These are phyloP conservation scores for Toxotes chatareus DNA, from an alignment of 2,113 vertebrate genomes.

Conservation along the genomic window DNA sequence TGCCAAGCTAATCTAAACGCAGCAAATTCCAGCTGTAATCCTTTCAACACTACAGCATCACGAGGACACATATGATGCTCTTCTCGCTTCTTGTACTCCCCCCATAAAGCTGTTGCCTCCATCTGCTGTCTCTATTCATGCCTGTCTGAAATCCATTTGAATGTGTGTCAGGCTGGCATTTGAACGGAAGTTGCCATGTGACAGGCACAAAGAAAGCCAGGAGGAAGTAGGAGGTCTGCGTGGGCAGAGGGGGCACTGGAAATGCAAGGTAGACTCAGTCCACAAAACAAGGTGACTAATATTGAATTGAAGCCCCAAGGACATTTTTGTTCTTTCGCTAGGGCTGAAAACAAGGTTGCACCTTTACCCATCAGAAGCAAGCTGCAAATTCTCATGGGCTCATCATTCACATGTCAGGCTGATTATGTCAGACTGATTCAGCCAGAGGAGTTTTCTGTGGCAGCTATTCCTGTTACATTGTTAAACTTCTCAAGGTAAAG, in stretches of 20 bases:
- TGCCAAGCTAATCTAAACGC: conserved; percentile 33
- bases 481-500: conserved; percentile 23
- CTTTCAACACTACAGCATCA: conserved; percentile 17
- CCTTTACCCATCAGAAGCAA: conserved; percentile 34
- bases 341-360: conserved; percentile 48
- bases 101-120: conserved; percentile 42
- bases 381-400: conserved; percentile 33
- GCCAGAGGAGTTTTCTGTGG: conserved; percentile 19
- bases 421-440: conserved; percentile 48
- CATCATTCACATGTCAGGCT: conserved; percentile 60
- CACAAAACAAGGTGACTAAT: conserved; percentile 68
- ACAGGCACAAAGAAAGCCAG: conserved; percentile 12
- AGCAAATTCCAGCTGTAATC: conserved; percentile 38
- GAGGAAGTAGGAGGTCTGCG: conserved; percentile 1
- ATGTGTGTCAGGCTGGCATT: conserved; percentile 32
- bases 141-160: conserved; percentile 33
- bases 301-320: conserved; percentile 44
- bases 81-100: conserved; percentile 31
- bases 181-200: conserved; percentile 35
- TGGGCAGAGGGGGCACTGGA: background rate
- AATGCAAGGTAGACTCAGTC: conserved; percentile 44
- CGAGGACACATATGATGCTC: conserved; percentile 47
- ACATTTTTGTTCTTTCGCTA: conserved; percentile 49
- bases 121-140: conserved; percentile 56
- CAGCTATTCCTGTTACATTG: conserved; percentile 9